Evolutionary conservation across 2,797 vertebrate species (phyloP).

Genomic region (Tapirus indicus): DNA sequence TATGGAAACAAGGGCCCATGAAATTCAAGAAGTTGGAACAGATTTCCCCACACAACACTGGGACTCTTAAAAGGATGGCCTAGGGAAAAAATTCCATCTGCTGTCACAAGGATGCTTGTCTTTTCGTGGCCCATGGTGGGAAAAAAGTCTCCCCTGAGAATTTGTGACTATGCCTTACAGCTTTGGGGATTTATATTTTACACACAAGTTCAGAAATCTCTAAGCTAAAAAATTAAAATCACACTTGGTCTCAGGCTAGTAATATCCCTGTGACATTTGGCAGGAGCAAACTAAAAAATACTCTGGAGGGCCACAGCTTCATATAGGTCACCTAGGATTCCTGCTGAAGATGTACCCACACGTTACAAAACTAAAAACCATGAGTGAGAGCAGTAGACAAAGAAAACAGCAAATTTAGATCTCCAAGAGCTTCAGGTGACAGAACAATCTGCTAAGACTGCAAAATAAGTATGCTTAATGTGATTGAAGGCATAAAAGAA

Average conservation of each 20-base stretch:
- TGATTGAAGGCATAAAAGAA: constrained; percentile 60
- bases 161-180: neutral
- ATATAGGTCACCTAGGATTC: neutral
- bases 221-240: constrained; percentile 39
- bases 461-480: neutral
- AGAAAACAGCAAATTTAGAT: constrained; percentile 18
- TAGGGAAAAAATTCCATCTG: neutral
- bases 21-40: constrained; percentile 43
- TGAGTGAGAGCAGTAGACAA: neutral
- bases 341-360: neutral
- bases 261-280: neutral
- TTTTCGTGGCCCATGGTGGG: neutral
- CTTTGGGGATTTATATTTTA: constrained; percentile 18
- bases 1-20: neutral
- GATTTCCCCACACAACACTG: neutral
- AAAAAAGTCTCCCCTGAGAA: constrained; percentile 34
- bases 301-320: neutral
- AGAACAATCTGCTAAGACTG: constrained; percentile 12
- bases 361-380: neutral
- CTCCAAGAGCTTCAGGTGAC: neutral
- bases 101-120: neutral
- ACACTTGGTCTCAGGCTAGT: constrained; percentile 40
- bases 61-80: neutral
- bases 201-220: constrained; percentile 3
- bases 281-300: constrained; percentile 7